Percentiles rank a stretch among this genome's conserved stretches.
These are phyloP conservation scores for Ariolimax columbianus DNA, from an alignment of 2,888 invertebrate genomes.

Conservation along the genomic window DNA sequence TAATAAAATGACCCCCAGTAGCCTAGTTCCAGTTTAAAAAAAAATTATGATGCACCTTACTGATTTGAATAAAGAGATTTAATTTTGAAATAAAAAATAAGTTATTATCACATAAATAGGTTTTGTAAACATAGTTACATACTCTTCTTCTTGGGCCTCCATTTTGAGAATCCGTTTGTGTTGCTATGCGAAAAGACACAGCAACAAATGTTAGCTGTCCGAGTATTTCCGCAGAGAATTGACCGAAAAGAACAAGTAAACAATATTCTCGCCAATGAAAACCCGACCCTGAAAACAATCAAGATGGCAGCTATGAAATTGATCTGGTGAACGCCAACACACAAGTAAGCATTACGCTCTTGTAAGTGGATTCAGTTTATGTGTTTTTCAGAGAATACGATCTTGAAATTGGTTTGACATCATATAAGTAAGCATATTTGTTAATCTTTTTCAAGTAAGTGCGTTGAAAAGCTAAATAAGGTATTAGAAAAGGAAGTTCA, in stretches of 20 bases:
- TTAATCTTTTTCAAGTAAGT: neutral
- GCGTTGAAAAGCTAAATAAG: neutral
- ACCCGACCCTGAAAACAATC: neutral
- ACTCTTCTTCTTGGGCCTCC: neutral
- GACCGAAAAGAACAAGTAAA: neutral
- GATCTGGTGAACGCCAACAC: constrained; percentile 19
- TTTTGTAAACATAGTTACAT: neutral
- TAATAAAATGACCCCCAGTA: too few relatives aligned
- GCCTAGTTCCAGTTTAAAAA: too few relatives aligned
- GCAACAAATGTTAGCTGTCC: neutral
- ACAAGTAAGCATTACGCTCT: neutral
- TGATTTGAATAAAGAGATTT: too few relatives aligned
- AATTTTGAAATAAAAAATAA: too few relatives aligned
- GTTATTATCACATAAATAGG: too few relatives aligned
- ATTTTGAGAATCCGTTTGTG: neutral
- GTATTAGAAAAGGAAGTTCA: too few relatives aligned
- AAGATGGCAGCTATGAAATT: constrained; percentile 25
- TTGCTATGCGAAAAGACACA: neutral
- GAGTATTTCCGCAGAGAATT: neutral
- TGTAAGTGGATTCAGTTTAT: neutral
- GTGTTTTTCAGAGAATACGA: neutral
- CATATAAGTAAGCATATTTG: neutral
- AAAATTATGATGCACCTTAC: too few relatives aligned
- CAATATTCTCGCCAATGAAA: constrained; percentile 18
- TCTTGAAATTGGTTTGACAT: neutral